Conservation (phyloP, 2,113 vertebrate species). For the Danio rerio region DNA sequence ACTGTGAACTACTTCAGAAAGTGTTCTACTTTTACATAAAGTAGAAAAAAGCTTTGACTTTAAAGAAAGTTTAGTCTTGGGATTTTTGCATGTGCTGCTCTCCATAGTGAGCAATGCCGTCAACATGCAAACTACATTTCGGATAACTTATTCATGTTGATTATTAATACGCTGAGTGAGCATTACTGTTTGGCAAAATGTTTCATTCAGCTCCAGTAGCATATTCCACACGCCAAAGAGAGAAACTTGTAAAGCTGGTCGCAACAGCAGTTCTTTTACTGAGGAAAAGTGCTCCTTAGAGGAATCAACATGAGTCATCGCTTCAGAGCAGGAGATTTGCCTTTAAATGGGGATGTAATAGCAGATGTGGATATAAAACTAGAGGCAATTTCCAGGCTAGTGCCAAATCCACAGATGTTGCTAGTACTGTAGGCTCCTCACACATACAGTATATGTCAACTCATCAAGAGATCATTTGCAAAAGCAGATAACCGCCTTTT, state of each 20-base stretch:
- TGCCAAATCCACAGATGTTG: neutral
- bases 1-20: neutral
- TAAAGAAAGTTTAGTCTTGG: neutral
- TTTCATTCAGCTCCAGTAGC: neutral
- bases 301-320: constrained; percentile 10
- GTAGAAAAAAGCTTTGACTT: neutral
- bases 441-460: neutral
- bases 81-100: neutral
- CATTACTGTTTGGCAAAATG: neutral
- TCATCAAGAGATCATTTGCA: no score
- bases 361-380: constrained; percentile 19
- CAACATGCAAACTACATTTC: neutral
- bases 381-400: neutral
- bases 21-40: neutral
- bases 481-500: no score
- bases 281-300: neutral
- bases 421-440: neutral
- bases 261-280: neutral
- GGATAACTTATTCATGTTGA: neutral
- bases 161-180: neutral
- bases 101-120: neutral
- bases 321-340: constrained; percentile 14
- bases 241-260: neutral
- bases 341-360: constrained; percentile 2
- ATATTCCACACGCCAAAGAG: neutral